A percentile compares a stretch with the other conserved stretches of the same genome.
Conservation (phyloP, 2,113 vertebrate species). For the Cochlearius cochlearius region DNA sequence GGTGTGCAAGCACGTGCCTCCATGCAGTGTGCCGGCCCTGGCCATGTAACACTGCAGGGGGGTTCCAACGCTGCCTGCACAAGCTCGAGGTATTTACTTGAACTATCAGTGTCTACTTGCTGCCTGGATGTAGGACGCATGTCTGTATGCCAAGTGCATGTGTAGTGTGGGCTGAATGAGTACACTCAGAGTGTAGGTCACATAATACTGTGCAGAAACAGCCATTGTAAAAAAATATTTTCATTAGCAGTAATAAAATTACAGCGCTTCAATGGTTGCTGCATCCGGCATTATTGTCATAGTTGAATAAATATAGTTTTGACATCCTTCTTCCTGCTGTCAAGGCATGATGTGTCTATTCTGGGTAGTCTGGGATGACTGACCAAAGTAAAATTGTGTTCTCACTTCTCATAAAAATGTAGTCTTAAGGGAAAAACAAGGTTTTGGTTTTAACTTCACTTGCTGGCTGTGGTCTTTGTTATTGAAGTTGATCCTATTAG, state of each 20-base stretch:
- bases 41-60: neutral
- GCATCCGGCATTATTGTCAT: neutral
- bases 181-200: neutral
- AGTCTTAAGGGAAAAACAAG: neutral
- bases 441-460: neutral
- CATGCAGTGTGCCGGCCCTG: neutral
- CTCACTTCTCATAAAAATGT: neutral
- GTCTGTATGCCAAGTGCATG: neutral
- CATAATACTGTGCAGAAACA: neutral
- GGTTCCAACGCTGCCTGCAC: neutral
- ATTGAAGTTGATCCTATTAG: neutral
- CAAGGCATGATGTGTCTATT: neutral
- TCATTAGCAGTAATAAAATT: neutral
- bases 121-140: fast-evolving
- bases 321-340: neutral
- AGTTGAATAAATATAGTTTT: neutral
- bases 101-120: neutral
- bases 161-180: neutral
- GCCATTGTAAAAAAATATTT: neutral
- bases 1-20: fast-evolving
- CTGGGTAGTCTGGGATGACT: neutral
- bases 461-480: neutral
- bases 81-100: neutral
- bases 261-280: fast-evolving
- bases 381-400: neutral